Conservation (phyloP, 2,113 vertebrate genomes). For the Halichoeres trimaculatus region DNA sequence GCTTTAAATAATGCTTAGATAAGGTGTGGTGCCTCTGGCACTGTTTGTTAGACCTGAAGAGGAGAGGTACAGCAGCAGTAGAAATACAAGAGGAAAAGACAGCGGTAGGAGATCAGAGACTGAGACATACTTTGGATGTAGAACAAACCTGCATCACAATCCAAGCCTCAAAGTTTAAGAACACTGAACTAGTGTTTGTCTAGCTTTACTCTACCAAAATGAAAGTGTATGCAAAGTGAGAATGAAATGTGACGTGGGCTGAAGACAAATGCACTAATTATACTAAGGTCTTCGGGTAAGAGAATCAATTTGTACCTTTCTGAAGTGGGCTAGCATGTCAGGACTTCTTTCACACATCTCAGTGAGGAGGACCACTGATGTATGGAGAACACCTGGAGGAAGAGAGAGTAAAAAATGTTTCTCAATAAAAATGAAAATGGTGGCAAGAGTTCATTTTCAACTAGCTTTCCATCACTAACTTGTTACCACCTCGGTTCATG, state of each 20-base stretch:
- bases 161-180: conserved; percentile 38
- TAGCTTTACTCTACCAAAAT: conserved; percentile 51
- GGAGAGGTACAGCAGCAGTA: conserved; percentile 68
- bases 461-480: no score
- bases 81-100: conserved; percentile 68
- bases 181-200: conserved; percentile 19
- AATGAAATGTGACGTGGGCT: conserved; percentile 74
- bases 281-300: neutral
- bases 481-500: no score
- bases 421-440: neutral
- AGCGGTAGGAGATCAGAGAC: conserved; percentile 62
- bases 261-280: conserved; percentile 57
- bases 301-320: conserved; percentile 88
- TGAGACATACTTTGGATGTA: conserved; percentile 57
- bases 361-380: conserved; percentile 98
- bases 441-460: no score
- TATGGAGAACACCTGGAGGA: conserved; percentile 95
- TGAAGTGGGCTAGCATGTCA: conserved; percentile 98
- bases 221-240: conserved; percentile 61
- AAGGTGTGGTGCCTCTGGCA: conserved; percentile 72
- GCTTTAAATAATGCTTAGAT: conserved; percentile 83
- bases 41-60: conserved; percentile 65
- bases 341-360: conserved; percentile 99
- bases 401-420: neutral
- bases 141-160: conserved; percentile 55